A percentile compares a stretch with the other conserved stretches of the same genome.
Conservation (phyloP, 1,140 invertebrate species). For the Atopsyche davidsoni region DNA sequence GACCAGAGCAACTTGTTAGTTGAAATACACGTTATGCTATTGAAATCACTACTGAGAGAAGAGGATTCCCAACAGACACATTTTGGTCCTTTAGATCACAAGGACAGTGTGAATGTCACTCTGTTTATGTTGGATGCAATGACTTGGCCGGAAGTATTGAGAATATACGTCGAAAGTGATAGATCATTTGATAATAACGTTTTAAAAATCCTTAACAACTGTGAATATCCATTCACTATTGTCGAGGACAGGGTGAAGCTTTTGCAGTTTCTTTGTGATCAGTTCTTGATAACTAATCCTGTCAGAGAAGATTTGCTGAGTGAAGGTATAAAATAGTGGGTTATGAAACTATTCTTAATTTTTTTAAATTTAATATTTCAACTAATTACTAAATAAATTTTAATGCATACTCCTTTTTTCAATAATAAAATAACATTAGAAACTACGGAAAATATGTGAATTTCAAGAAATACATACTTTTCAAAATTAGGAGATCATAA, state of each 20-base stretch:
- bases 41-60: conserved; percentile 87
- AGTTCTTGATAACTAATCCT: conserved; percentile 89
- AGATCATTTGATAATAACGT: conserved; percentile 68
- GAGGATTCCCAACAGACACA: conserved; percentile 92
- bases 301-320: conserved; percentile 88
- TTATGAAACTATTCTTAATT: too few relatives aligned
- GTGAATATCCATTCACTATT: conserved; percentile 84
- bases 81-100: conserved; percentile 92
- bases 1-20: conserved; percentile 85
- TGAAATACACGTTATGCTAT: conserved; percentile 87
- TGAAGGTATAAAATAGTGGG: conserved; percentile 69
- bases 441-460: too few relatives aligned
- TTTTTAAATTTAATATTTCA: too few relatives aligned
- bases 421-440: too few relatives aligned
- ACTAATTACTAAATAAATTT: too few relatives aligned
- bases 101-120: conserved; percentile 91
- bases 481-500: too few relatives aligned
- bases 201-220: conserved; percentile 61
- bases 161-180: conserved; percentile 85
- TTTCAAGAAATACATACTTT: too few relatives aligned
- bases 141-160: conserved; percentile 90
- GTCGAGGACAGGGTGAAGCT: conserved; percentile 80
- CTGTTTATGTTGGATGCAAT: conserved; percentile 88
- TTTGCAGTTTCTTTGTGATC: conserved; percentile 86
- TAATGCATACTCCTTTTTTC: too few relatives aligned